Percentiles rank a stretch among this genome's conserved stretches.
Conservation (phyloP, 2,888 invertebrate species). For the Pegoplata infirma region DNA sequence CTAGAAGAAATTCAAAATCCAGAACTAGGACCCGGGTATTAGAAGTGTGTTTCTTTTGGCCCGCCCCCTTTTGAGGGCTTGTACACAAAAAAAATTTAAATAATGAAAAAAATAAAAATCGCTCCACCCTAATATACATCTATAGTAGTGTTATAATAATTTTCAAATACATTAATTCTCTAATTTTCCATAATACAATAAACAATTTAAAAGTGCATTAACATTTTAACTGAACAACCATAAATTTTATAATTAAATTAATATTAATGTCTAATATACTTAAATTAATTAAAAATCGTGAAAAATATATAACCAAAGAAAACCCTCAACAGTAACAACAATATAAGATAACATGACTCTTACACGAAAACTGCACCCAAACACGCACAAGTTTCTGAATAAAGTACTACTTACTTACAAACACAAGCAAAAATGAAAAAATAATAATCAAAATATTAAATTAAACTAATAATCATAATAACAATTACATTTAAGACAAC, state of each 20-base stretch:
- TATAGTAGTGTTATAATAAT: too few relatives aligned
- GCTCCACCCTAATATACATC: too few relatives aligned
- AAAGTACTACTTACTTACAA: too few relatives aligned
- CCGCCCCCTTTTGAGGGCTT: too few relatives aligned
- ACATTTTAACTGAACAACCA: constrained; percentile 59
- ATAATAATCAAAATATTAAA: constrained; percentile 13
- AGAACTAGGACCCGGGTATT: too few relatives aligned
- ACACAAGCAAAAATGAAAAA: not conserved
- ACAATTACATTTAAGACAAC: not conserved
- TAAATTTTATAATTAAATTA: constrained; percentile 56
- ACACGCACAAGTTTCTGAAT: constrained; percentile 43
- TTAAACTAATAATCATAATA: constrained; percentile 7
- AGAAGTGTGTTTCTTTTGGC: too few relatives aligned
- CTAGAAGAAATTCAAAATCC: too few relatives aligned
- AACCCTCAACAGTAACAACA: constrained; percentile 8
- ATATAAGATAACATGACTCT: constrained; percentile 10
- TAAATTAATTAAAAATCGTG: constrained; percentile 57
- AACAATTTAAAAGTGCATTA: constrained; percentile 63
- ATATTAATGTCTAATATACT: constrained; percentile 55
- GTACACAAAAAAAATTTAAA: too few relatives aligned
- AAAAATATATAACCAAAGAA: constrained; percentile 5
- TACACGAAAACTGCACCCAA: constrained; percentile 48
- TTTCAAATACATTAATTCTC: not conserved
- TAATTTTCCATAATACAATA: constrained; percentile 17
- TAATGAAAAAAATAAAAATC: too few relatives aligned